Percentiles rank a stretch among this genome's conserved stretches.
Evolutionary conservation across 2,888 invertebrate genomes (phyloP).

Genomic region (Acleris sparsana): DNA sequence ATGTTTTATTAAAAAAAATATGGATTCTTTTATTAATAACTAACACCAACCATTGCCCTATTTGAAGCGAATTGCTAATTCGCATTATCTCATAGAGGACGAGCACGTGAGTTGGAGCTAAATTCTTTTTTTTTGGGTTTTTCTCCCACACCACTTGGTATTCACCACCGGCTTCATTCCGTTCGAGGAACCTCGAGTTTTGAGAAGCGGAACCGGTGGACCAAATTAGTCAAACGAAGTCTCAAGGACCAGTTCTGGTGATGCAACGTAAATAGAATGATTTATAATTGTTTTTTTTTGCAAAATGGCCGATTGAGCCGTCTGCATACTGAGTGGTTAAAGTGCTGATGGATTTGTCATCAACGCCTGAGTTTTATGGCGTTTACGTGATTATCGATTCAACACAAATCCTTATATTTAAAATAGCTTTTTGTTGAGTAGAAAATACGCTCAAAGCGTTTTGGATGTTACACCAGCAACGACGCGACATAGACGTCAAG

Average conservation of each 20-base stretch:
- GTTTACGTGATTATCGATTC: background rate
- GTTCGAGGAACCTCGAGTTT: slow-evolving; percentile 66
- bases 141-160: slow-evolving; percentile 66
- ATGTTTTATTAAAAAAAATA: too few relatives aligned
- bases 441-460: too few relatives aligned
- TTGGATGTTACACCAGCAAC: too few relatives aligned
- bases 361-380: slow-evolving; percentile 9
- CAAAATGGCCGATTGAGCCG: slow-evolving; percentile 37
- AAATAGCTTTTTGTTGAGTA: too few relatives aligned
- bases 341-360: slow-evolving; percentile 2
- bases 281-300: slow-evolving; percentile 45
- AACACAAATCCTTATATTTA: background rate
- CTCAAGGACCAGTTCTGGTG: slow-evolving; percentile 65
- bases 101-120: slow-evolving; percentile 50
- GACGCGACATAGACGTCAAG: too few relatives aligned
- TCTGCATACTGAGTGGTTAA: slow-evolving; percentile 19
- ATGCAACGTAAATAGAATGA: slow-evolving; percentile 53
- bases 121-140: slow-evolving; percentile 59
- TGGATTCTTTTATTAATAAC: too few relatives aligned
- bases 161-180: slow-evolving; percentile 59
- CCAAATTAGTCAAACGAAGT: slow-evolving; percentile 64
- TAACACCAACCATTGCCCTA: slow-evolving; percentile 1
- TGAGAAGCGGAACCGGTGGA: slow-evolving; percentile 62
- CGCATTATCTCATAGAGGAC: slow-evolving; percentile 45
- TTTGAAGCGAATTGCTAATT: slow-evolving; percentile 50